Evolutionary conservation across 2,113 vertebrate species (phyloP).

Genomic region (Oncorhynchus nerka): DNA sequence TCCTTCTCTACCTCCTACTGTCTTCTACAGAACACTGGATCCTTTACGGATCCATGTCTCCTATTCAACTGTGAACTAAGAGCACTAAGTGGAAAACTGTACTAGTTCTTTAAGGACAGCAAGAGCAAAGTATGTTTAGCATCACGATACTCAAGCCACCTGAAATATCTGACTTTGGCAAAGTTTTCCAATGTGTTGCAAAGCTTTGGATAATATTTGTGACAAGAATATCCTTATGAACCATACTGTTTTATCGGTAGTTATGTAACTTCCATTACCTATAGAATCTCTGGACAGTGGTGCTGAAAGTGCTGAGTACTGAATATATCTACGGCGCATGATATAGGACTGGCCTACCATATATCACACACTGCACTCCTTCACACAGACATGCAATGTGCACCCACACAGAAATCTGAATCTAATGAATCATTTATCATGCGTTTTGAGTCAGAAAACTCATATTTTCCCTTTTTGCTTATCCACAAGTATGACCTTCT

Average conservation of each 20-base stretch:
- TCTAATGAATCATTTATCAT: not conserved
- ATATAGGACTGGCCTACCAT: not conserved
- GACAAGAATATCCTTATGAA: no score
- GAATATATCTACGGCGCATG: no score
- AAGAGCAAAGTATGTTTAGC: no score
- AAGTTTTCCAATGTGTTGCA: no score
- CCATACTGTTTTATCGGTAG: no score
- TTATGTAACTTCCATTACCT: no score
- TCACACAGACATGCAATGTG: not conserved
- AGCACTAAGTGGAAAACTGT: not conserved
- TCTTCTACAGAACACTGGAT: not conserved
- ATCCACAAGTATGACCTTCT: slow-evolving; percentile 3
- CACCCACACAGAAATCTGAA: not conserved
- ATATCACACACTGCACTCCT: not conserved
- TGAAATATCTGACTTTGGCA: no score
- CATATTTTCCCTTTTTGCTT: not conserved
- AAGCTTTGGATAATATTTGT: no score
- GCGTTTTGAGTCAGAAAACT: not conserved
- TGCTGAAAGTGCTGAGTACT: no score
- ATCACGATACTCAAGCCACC: no score
- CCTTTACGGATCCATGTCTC: not conserved
- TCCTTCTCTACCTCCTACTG: slow-evolving; percentile 3
- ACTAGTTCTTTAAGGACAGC: no score
- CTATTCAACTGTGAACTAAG: not conserved
- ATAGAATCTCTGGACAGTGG: no score